Evolutionary conservation across 1,140 invertebrate genomes (phyloP).

Genomic region (Zaprionus gabonicus): DNA sequence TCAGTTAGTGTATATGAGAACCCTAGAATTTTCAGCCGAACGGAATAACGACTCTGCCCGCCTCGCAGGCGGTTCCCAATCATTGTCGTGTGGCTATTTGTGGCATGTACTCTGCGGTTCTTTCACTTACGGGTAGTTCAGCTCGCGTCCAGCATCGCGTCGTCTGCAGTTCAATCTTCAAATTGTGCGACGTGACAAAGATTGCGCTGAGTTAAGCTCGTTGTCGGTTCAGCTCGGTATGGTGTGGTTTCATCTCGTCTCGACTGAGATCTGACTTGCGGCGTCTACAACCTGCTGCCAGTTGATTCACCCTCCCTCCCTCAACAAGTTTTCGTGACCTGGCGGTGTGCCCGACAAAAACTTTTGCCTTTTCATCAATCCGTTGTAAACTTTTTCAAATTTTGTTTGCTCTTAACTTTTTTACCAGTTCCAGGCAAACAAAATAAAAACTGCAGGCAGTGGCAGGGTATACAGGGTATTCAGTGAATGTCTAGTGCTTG

Average conservation of each 20-base stretch:
- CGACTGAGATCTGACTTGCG: background rate
- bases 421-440: constrained; percentile 10
- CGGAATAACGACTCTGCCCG: constrained; percentile 43
- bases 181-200: constrained; percentile 42
- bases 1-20: constrained; percentile 33
- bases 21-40: constrained; percentile 45
- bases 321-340: constrained; percentile 37
- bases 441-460: constrained; percentile 7
- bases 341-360: constrained; percentile 39
- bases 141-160: background rate
- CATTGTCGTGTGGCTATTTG: constrained; percentile 11
- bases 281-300: background rate
- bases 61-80: constrained; percentile 46
- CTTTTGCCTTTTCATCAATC: constrained; percentile 46
- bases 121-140: constrained; percentile 10
- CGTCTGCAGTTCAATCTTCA: constrained; percentile 8
- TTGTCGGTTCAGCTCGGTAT: background rate
- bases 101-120: constrained; percentile 8
- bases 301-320: background rate
- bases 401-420: constrained; percentile 43
- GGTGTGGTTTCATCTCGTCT: background rate
- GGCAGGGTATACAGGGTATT: background rate
- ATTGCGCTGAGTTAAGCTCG: constrained; percentile 30
- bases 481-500: background rate
- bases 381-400: constrained; percentile 25